These are phyloP conservation scores for Cremastobaeus sp. DNA, from an alignment of 2,888 invertebrate genomes.

Conservation along the genomic window DNA sequence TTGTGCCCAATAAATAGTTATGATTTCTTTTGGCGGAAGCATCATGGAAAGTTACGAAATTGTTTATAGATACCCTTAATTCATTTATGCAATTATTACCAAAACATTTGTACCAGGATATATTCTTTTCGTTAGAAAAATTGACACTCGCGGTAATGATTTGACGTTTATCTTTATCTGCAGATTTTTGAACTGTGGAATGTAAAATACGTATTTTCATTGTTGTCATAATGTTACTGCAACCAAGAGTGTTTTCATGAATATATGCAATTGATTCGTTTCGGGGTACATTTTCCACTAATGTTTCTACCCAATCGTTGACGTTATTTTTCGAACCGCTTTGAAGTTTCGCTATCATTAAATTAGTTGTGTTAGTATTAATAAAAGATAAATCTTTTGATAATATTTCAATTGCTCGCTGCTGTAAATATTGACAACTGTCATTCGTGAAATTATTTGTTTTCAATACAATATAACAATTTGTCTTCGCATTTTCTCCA, in stretches of 20 bases:
- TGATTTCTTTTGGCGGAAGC: slow-evolving; percentile 79
- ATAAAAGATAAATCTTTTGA: slow-evolving; percentile 67
- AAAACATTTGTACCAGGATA: slow-evolving; percentile 70
- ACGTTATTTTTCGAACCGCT: slow-evolving; percentile 77
- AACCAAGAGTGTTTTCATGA: slow-evolving; percentile 66
- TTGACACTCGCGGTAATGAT: slow-evolving; percentile 70
- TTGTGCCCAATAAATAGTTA: slow-evolving; percentile 81
- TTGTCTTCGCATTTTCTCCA: slow-evolving; percentile 71
- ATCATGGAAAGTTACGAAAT: slow-evolving; percentile 77
- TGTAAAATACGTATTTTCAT: slow-evolving; percentile 71
- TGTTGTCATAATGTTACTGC: slow-evolving; percentile 74
- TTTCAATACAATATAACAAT: slow-evolving; percentile 67
- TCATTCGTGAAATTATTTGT: slow-evolving; percentile 69
- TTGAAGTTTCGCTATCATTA: slow-evolving; percentile 79
- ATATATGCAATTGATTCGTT: slow-evolving; percentile 66
- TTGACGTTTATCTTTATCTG: slow-evolving; percentile 68
- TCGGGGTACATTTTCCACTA: slow-evolving; percentile 73
- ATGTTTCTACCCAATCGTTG: slow-evolving; percentile 79
- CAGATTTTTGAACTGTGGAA: slow-evolving; percentile 68
- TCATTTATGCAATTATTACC: slow-evolving; percentile 66
- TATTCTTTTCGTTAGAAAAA: slow-evolving; percentile 68
- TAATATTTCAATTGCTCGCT: slow-evolving; percentile 68
- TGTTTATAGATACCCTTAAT: slow-evolving; percentile 66
- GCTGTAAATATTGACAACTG: slow-evolving; percentile 73
- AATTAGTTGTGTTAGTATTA: slow-evolving; percentile 68